A percentile compares a stretch with the other conserved stretches of the same genome.
Conservation (phyloP, 2,888 invertebrate genomes). For the Eurois occulta region DNA sequence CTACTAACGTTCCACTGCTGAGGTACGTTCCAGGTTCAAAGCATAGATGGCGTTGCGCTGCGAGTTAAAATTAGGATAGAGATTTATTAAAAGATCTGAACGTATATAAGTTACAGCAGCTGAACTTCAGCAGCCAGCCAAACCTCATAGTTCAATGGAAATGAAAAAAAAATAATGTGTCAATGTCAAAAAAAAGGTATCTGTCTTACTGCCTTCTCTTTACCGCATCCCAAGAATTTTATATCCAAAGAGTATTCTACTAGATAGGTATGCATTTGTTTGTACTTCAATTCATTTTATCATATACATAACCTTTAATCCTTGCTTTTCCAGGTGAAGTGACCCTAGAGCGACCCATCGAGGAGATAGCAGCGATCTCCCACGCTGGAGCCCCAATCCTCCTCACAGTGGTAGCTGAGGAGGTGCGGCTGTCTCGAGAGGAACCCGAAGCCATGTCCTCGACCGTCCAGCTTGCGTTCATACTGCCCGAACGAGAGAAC, state of each 20-base stretch:
- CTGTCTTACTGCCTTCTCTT: neutral
- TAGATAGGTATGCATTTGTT: neutral
- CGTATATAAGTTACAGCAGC: neutral
- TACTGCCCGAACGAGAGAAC: conserved; percentile 94
- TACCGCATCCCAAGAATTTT: neutral
- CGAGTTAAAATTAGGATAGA: neutral
- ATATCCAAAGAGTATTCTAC: neutral
- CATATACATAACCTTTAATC: neutral
- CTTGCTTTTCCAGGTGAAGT: conserved; percentile 82
- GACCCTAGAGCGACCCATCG: conserved; percentile 92
- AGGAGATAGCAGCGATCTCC: conserved; percentile 94
- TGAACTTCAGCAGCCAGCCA: neutral
- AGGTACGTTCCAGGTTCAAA: neutral
- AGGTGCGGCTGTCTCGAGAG: conserved; percentile 93
- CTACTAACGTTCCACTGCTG: neutral
- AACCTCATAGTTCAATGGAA: neutral
- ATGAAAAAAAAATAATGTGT: neutral
- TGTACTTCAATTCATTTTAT: neutral
- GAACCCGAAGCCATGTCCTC: conserved; percentile 95
- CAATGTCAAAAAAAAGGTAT: neutral
- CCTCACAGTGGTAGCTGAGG: conserved; percentile 96
- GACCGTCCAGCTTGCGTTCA: conserved; percentile 95
- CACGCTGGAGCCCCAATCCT: conserved; percentile 96
- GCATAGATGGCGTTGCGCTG: conserved; percentile 44
- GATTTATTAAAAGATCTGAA: neutral